Percentiles rank a stretch among this genome's conserved stretches.
These are phyloP conservation scores for Hypanus sabinus DNA, from an alignment of 2,113 vertebrate species.

Conservation along the genomic window DNA sequence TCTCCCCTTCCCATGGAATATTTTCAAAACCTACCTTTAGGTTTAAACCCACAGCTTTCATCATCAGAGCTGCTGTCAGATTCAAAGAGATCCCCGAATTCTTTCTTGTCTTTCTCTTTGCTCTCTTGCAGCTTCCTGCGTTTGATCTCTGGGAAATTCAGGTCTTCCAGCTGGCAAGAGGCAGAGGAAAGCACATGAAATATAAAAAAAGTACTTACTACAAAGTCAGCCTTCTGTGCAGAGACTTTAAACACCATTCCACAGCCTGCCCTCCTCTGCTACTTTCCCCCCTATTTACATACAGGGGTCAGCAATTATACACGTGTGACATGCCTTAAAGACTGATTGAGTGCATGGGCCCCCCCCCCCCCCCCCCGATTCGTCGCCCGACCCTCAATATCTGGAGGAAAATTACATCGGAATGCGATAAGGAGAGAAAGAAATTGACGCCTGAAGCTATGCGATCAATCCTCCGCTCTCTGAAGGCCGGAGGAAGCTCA, in stretches of 20 bases:
- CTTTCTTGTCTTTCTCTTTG: constrained; percentile 74
- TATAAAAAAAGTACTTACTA: constrained; percentile 16
- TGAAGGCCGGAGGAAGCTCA: neutral
- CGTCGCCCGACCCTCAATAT: neutral
- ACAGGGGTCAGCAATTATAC: too few relatives aligned
- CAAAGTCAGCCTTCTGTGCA: neutral
- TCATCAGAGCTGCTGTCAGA: constrained; percentile 69
- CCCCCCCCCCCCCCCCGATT: too few relatives aligned
- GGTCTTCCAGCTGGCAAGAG: constrained; percentile 71
- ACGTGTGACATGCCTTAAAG: neutral
- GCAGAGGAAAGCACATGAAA: neutral
- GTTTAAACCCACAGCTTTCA: constrained; percentile 50
- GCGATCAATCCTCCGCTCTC: neutral
- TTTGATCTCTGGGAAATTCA: constrained; percentile 86
- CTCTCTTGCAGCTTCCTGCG: constrained; percentile 65
- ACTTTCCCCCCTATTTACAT: neutral
- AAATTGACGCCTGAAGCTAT: neutral
- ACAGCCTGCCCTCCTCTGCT: neutral
- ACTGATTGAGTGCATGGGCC: neutral
- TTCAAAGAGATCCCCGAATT: constrained; percentile 83
- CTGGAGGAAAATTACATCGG: neutral
- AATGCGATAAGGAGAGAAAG: neutral
- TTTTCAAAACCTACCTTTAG: constrained; percentile 58
- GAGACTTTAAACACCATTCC: neutral
- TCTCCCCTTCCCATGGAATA: neutral